A percentile compares a stretch with the other conserved stretches of the same genome.
phyloP scores from a whole-genome alignment of 1,140 invertebrate genomes.

The Drosophila quadrilineata region DNA sequence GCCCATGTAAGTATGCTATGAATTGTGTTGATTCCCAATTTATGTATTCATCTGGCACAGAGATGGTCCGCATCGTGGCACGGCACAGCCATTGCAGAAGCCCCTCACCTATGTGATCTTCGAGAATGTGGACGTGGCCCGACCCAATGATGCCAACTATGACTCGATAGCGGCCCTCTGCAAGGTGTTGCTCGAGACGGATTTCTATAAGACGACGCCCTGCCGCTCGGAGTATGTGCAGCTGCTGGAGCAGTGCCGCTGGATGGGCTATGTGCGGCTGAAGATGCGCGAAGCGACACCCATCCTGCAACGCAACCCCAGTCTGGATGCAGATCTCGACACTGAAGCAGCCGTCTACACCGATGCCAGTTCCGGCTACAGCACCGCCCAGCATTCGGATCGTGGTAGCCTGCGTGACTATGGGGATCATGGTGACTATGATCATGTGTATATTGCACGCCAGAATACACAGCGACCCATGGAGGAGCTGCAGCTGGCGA shows the following conservation, averaged over 20 bases:
- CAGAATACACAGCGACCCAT: constrained; percentile 63
- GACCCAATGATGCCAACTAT: constrained; percentile 83
- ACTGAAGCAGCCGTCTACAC: constrained; percentile 33
- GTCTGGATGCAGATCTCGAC: constrained; percentile 2
- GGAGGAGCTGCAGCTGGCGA: constrained; percentile 43
- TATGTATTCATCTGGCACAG: background rate
- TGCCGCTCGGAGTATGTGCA: constrained; percentile 44
- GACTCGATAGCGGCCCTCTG: constrained; percentile 70
- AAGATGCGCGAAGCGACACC: constrained; percentile 52
- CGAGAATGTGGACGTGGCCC: constrained; percentile 88
- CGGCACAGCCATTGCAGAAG: constrained; percentile 84
- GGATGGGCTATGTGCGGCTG: constrained; percentile 75
- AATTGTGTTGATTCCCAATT: no score
- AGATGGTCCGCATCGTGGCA: constrained; percentile 32
- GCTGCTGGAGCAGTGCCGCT: constrained; percentile 60
- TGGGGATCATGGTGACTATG: constrained; percentile 53
- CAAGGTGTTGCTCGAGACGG: constrained; percentile 85
- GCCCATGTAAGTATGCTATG: constrained; percentile 43
- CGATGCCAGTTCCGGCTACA: constrained; percentile 68
- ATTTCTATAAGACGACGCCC: constrained; percentile 61
- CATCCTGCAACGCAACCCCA: background rate
- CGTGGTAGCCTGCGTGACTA: background rate
- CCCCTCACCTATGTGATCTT: constrained; percentile 87
- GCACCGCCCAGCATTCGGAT: constrained; percentile 40
- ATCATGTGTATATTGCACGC: constrained; percentile 65